phyloP scores from a whole-genome alignment of 64 coral and sea anemone species.

The Dendronephthya gigantea region DNA sequence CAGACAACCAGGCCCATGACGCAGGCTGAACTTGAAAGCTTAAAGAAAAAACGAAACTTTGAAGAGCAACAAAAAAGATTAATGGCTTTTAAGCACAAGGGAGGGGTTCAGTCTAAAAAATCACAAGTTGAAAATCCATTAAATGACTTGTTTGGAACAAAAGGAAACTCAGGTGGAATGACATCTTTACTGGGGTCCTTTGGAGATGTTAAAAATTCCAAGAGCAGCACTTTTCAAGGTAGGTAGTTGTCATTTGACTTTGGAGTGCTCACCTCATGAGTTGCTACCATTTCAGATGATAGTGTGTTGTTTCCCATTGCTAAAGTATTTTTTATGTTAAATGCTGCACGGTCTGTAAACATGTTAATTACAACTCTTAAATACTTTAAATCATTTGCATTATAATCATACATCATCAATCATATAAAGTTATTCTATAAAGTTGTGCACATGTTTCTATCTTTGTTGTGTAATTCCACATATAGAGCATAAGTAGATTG shows the following conservation, averaged over 20 bases:
- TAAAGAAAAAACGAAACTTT: constrained; percentile 8
- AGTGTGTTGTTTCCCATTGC: neutral
- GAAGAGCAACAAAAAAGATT: neutral
- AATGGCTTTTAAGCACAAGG: neutral
- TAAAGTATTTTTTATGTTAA: neutral
- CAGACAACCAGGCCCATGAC: neutral
- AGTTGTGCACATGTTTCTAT: too few species aligned
- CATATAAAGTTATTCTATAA: too few species aligned
- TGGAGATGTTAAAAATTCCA: neutral
- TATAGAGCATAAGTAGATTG: too few species aligned
- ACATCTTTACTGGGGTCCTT: neutral
- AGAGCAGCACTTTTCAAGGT: neutral
- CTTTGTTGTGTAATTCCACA: too few species aligned
- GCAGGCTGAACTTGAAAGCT: neutral
- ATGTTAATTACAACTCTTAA: too few species aligned
- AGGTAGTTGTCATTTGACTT: neutral
- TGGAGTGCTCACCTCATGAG: too few species aligned
- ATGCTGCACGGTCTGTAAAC: neutral
- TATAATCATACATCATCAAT: too few species aligned
- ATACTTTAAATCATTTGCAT: too few species aligned
- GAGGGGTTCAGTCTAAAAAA: neutral
- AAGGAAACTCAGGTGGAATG: neutral
- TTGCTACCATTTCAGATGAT: neutral
- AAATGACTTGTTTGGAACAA: constrained; percentile 11
- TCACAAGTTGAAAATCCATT: neutral